Percentiles rank a stretch among this genome's conserved stretches.
Conservation (phyloP, 2,797 vertebrate genomes). For the Pelobates cultripes region DNA sequence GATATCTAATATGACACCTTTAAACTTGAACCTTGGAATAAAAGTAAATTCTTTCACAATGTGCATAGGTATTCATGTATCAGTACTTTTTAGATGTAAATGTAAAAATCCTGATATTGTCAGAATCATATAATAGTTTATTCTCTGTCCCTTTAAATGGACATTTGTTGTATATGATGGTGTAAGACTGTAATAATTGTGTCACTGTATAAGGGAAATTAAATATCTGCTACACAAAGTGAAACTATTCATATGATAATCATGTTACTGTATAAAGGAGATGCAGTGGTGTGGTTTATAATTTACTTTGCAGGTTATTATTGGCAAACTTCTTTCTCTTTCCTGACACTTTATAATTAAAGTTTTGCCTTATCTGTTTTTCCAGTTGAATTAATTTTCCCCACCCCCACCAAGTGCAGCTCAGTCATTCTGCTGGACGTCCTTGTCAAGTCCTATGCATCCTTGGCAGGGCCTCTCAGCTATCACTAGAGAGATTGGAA, state of each 20-base stretch:
- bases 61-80: no score
- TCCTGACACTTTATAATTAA: constrained; percentile 54
- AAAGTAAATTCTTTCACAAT: no score
- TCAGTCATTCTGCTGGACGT: constrained; percentile 43
- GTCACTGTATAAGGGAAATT: no score
- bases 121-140: no score
- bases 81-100: no score
- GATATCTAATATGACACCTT: no score
- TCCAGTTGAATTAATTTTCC: constrained; percentile 38
- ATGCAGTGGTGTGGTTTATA: background rate
- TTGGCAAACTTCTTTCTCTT: constrained; percentile 31
- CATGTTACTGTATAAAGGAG: background rate
- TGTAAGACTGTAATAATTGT: no score
- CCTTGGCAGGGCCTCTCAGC: constrained; percentile 40
- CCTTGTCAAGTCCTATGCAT: constrained; percentile 52
- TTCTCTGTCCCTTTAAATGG: no score
- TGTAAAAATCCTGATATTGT: no score
- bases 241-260: background rate
- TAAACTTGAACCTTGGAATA: no score
- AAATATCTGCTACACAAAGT: no score
- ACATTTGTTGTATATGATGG: no score
- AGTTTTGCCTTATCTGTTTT: constrained; percentile 47
- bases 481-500: constrained; percentile 15
- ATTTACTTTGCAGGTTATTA: constrained; percentile 28
- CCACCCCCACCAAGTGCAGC: constrained; percentile 21